Evolutionary conservation across 1,140 invertebrate species (phyloP), one percentile per base, ranked within the genome.

Genomic region (Zaprionus ornatus): DNA sequence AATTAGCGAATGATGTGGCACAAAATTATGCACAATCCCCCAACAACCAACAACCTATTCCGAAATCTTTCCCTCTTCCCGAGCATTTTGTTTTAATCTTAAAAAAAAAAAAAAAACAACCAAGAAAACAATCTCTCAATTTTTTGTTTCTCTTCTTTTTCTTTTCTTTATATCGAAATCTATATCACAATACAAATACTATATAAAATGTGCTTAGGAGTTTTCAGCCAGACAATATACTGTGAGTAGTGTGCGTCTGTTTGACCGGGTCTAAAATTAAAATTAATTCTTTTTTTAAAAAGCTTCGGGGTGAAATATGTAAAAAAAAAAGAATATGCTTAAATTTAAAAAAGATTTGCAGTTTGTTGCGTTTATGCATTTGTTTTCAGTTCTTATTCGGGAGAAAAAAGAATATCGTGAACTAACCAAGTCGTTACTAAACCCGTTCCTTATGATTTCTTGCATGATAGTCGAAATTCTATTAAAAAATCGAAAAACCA

Each of bases 201-300:
- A 54, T 60, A 37, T 57, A 57, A 82, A 73, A 74, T 79, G 65
- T 71, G 64, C 81, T 80, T 92, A 92, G 91, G 91, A 92, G 82
- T 92, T 92, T 91, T 92, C 91, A 86, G 56, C 91, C 77, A 92
- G 90, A 70, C 90, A 91, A 90, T 92, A 92, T 92, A 92, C 91
- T 91, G 91, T 92, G 91, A 92, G 91, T 92, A 92, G 91, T 80
- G 73, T 56, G 50, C 54, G 66, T 64, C 55, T 45, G 17, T 42
- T 48, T 54, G 32, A 61, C 42, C 67, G 71, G 81, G 75, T 74
- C 55, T 62, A 21, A 21, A 45, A 45, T 45, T 45, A 45, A 17
- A 45, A 17, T 17, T 45, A 42, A 73, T 48, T 56, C 12, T 37
- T 45, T 61, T 68, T 50, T 17, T 17, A 45, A 45, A 60, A 29